Base-by-base conservation (phyloP, 2,888 invertebrate species). In the Campaea margaritaria region DNA sequence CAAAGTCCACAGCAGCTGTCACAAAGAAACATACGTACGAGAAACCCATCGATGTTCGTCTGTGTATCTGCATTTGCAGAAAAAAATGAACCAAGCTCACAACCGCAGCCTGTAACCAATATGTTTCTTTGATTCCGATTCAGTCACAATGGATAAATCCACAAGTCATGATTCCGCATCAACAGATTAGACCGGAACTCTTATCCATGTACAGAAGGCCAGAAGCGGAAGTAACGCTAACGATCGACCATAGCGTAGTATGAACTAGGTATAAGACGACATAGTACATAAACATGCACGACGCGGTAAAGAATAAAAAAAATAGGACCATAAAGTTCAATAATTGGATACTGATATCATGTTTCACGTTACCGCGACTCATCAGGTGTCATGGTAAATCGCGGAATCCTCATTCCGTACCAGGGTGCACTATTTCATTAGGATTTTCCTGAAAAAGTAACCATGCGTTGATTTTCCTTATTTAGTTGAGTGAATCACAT, bases 71-170 rank as follows among this genome's bases (percentile, higher is more conserved):
- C 21, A 21, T 21, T 21, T 21, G 21, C 21, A 21, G 21, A 21
- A 21, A 21, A 21, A 27, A 27, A 27, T 2, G 31, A 31, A 9
- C 11, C 21, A 16, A 16, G 0, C n/a, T n/a, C n/a, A 2, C n/a
- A 12, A 15, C 41, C 27, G n/a, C n/a, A n/a, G 27, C 12, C 0
- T n/a, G n/a, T 34, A 21, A 48, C 38, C 13, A 21, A 21, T 48
- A 16, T 34, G 27, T 28, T 46, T 4, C 11, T 13, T 50, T 50
- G 12, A 50, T 50, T 50, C 49, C 49, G 28, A 41, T 41, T 50
- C 28, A 41, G 39, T 41, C 49, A 39, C 27, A 41, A 39, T 34
- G 43, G 42, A 43, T 21, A 43, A 51, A 51, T 42, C 51, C 42
- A 43, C 34, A 51, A 51, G 16, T 42, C 42, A 51, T 34, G 28